A percentile compares a stretch with the other conserved stretches of the same genome.
Evolutionary conservation across 37 sponge, comb jelly and placozoan genomes (phyloP).

Genomic region (Hormiphora californensis): DNA sequence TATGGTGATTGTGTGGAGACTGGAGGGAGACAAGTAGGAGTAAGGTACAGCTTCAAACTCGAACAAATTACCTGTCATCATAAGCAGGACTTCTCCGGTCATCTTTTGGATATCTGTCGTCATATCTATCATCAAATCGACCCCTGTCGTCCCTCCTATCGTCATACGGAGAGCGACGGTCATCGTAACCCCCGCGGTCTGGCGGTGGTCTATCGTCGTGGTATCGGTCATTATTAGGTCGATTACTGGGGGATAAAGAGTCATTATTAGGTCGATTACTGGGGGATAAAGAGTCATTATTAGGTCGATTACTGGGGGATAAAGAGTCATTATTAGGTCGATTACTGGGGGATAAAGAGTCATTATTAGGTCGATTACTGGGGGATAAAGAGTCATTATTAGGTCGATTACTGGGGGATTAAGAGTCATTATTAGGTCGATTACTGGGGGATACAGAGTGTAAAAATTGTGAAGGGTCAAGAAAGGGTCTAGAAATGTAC

Average conservation of each 20-base stretch:
- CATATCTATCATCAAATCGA: not conserved
- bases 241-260: not conserved
- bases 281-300: not conserved
- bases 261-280: not conserved
- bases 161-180: conserved; percentile 6
- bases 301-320: too few relatives aligned
- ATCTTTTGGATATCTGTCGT: not conserved
- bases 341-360: too few relatives aligned
- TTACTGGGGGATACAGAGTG: too few relatives aligned
- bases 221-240: not conserved
- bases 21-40: too few relatives aligned
- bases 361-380: too few relatives aligned
- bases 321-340: too few relatives aligned
- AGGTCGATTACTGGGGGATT: not conserved
- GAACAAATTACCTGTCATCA: not conserved
- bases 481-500: too few relatives aligned
- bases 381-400: not conserved
- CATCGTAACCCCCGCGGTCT: not conserved
- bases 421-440: too few relatives aligned
- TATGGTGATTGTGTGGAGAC: too few relatives aligned
- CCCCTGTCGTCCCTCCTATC: not conserved
- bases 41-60: too few relatives aligned
- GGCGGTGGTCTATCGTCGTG: not conserved
- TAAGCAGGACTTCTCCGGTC: not conserved
- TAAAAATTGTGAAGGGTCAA: too few relatives aligned